phyloP scores from a whole-genome alignment of 2,797 vertebrate genomes.

The Chiloscyllium punctatum region DNA sequence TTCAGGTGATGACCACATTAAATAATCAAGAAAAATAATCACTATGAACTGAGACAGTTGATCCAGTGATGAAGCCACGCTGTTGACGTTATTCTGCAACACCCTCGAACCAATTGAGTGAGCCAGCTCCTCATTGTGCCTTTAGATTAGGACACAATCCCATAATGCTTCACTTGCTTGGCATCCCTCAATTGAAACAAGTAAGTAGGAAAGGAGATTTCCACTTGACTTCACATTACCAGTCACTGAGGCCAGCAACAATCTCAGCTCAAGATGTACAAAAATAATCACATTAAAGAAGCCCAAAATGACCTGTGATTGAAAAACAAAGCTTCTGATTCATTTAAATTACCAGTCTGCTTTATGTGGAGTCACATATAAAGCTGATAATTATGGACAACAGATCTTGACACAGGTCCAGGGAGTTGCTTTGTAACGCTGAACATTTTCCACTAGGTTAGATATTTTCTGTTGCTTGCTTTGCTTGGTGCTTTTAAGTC shows the following conservation, averaged over 20 bases:
- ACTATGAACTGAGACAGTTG: no score
- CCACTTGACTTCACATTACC: not conserved
- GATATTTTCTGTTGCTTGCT: not conserved
- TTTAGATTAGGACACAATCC: not conserved
- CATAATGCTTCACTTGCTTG: not conserved
- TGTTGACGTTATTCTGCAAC: no score
- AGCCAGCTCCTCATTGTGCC: no score
- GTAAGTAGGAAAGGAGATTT: not conserved
- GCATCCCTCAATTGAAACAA: not conserved
- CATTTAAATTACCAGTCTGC: not conserved
- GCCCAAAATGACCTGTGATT: not conserved
- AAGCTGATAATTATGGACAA: not conserved
- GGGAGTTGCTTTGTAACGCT: not conserved
- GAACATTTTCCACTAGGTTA: not conserved
- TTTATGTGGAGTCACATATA: not conserved
- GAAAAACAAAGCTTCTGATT: not conserved
- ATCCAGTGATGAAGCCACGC: no score
- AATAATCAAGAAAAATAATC: no score
- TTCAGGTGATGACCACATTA: no score
- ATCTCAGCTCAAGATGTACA: not conserved
- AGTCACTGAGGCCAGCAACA: not conserved
- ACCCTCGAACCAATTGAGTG: no score
- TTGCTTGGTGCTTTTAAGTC: not conserved
- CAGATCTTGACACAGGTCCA: not conserved
- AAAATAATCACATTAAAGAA: not conserved